Conservation (phyloP, 2,888 invertebrate genomes). For the Peribatodes rhomboidaria region DNA sequence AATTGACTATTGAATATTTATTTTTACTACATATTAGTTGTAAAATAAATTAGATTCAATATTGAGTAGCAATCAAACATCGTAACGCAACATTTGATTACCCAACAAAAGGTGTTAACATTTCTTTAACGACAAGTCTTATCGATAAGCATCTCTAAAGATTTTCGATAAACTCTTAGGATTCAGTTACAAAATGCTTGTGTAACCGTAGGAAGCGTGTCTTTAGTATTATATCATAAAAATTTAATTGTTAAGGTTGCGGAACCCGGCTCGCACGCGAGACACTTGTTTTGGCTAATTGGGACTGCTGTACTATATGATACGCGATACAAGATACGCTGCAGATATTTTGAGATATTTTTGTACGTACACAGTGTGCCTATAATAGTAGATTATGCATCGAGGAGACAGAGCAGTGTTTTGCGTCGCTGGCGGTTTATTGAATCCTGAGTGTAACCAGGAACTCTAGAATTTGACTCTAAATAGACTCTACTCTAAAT, state of each 20-base stretch:
- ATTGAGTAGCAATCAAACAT: not conserved
- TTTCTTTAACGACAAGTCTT: conserved; percentile 12
- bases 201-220: conserved; percentile 25
- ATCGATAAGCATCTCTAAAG: conserved; percentile 13
- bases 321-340: not conserved
- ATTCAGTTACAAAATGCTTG: conserved; percentile 28
- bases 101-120: conserved; percentile 13
- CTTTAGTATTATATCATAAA: conserved; percentile 34
- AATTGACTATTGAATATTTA: too few relatives aligned
- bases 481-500: too few relatives aligned
- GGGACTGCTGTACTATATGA: not conserved
- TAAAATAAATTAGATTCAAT: not conserved
- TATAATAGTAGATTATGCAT: too few relatives aligned
- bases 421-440: too few relatives aligned
- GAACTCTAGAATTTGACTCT: too few relatives aligned
- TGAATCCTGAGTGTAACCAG: too few relatives aligned
- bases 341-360: not conserved
- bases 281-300: conserved; percentile 28
- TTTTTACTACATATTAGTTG: not conserved
- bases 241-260: conserved; percentile 34
- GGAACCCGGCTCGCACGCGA: conserved; percentile 37
- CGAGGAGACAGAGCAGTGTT: too few relatives aligned
- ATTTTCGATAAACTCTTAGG: conserved; percentile 26
- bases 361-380: too few relatives aligned
- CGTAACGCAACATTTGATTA: conserved; percentile 10